Evolutionary conservation across 2,113 vertebrate species (phyloP).

Genomic region (Oryzias curvinotus): DNA sequence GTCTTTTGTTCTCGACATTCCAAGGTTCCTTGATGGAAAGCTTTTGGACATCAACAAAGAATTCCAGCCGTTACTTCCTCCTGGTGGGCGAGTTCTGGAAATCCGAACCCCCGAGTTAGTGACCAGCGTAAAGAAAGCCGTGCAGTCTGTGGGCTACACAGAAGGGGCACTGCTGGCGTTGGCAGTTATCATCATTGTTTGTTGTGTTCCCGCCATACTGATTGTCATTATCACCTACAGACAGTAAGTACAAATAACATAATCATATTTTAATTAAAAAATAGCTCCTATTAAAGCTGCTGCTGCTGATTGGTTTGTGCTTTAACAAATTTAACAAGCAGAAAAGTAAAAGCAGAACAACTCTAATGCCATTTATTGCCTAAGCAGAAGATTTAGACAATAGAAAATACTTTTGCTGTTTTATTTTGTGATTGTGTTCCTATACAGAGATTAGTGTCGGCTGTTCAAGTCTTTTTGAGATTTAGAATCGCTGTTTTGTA

Average conservation of each 20-base stretch:
- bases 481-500: too few species aligned
- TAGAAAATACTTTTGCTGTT: background rate
- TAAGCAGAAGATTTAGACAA: background rate
- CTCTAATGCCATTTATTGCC: background rate
- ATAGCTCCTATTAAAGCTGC: background rate
- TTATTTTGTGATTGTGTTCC: background rate
- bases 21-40: slow-evolving; percentile 94
- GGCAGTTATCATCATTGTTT: slow-evolving; percentile 95
- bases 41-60: slow-evolving; percentile 97
- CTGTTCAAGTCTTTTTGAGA: background rate
- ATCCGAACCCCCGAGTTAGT: slow-evolving; percentile 92
- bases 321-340: background rate
- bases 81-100: slow-evolving; percentile 93
- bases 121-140: slow-evolving; percentile 91
- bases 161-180: slow-evolving; percentile 93
- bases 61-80: slow-evolving; percentile 90
- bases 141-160: slow-evolving; percentile 90
- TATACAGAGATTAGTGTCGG: background rate
- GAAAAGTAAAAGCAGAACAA: background rate
- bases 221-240: slow-evolving; percentile 95
- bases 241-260: slow-evolving; percentile 83
- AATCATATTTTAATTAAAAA: background rate
- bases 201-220: slow-evolving; percentile 93
- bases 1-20: background rate
- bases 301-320: background rate